Percentiles rank a stretch among this genome's conserved stretches.
These are phyloP conservation scores for Heterodera filipjevi DNA, from an alignment of 2,888 invertebrate species.

Conservation along the genomic window DNA sequence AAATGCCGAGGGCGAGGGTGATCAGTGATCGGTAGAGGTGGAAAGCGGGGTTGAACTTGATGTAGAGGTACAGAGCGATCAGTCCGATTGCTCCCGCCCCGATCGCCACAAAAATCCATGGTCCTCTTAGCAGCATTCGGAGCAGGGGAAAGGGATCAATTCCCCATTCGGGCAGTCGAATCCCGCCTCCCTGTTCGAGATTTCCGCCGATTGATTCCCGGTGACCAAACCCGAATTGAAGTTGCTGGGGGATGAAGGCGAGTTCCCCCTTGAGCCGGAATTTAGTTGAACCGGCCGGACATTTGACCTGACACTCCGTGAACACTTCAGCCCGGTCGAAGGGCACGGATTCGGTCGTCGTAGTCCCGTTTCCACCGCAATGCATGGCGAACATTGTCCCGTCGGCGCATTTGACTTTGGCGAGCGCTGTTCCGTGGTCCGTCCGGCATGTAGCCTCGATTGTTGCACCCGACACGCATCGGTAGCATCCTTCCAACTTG, in stretches of 20 bases:
- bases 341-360: background rate
- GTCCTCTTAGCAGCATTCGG: background rate
- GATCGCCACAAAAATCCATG: background rate
- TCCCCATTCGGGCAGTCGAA: background rate
- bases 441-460: background rate
- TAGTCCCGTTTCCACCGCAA: background rate
- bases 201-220: background rate
- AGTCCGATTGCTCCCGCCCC: background rate
- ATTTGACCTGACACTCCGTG: background rate
- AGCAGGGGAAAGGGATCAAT: background rate
- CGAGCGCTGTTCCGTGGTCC: background rate
- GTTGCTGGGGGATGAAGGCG: background rate
- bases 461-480: background rate
- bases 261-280: background rate
- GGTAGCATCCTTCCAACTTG: background rate
- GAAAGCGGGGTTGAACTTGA: slow-evolving; percentile 1
- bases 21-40: background rate
- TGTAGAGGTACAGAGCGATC: too few species aligned
- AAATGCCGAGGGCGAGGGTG: too few species aligned
- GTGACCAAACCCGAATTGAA: background rate
- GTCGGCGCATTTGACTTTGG: background rate
- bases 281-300: background rate
- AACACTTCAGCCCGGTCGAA: background rate
- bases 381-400: background rate
- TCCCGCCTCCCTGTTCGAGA: background rate